Percentiles rank a stretch among this genome's conserved stretches.
phyloP scores from a whole-genome alignment of 2,113 vertebrate genomes.

The Leptocoma aspasia region DNA sequence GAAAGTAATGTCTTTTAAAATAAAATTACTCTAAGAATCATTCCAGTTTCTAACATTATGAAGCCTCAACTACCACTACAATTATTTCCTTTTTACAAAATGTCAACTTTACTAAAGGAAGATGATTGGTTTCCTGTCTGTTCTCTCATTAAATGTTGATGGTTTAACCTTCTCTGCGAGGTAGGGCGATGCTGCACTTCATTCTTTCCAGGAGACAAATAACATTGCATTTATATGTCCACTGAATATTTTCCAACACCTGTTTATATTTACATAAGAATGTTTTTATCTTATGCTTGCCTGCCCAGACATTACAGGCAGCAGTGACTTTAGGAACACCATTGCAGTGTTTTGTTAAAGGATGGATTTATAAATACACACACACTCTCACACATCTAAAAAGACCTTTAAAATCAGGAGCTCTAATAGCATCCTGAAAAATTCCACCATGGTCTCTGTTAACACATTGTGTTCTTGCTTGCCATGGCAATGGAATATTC shows the following conservation, averaged over 20 bases:
- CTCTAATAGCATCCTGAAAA: not conserved
- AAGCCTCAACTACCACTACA: not conserved
- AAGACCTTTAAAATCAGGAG: not conserved
- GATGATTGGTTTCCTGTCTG: not conserved
- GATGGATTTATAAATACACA: not conserved
- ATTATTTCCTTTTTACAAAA: not conserved
- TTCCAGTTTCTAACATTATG: not conserved
- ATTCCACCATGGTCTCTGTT: rapidly evolving
- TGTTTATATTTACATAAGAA: not conserved
- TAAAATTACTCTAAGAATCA: not conserved
- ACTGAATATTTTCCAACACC: not conserved
- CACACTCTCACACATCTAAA: not conserved
- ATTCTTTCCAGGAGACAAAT: not conserved
- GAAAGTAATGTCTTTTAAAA: not conserved
- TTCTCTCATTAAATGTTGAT: not conserved
- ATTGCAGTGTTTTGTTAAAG: not conserved
- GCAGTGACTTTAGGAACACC: not conserved
- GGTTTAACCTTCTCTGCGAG: not conserved
- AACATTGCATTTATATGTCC: not conserved
- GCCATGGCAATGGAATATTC: not conserved
- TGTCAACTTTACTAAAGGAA: not conserved
- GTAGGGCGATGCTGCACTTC: not conserved
- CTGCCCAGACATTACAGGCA: not conserved
- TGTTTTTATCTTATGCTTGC: not conserved
- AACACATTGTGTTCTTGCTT: not conserved